phyloP scores from a whole-genome alignment of 2,888 invertebrate species.

The Tromatobia lineatoria region DNA sequence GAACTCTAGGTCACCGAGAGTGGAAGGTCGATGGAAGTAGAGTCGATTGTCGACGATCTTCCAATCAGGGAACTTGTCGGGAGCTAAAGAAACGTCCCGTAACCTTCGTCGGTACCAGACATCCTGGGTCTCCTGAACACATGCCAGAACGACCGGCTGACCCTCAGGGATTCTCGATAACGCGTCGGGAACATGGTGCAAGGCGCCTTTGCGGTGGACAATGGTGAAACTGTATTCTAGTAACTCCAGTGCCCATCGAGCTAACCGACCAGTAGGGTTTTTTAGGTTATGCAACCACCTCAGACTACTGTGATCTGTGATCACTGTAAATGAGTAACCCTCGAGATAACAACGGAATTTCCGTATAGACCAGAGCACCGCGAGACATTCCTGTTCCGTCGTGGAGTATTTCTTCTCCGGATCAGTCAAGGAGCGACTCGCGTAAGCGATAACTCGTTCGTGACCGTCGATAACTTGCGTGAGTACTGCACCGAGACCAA shows the following conservation, averaged over 20 bases:
- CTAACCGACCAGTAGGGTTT: slow-evolving; percentile 32
- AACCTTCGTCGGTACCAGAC: background rate
- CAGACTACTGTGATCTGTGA: slow-evolving; percentile 72
- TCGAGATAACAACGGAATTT: slow-evolving; percentile 55
- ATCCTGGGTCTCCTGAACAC: background rate
- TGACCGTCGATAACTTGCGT: slow-evolving; percentile 64
- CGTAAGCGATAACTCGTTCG: slow-evolving; percentile 65
- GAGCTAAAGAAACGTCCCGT: background rate
- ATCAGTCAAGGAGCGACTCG: slow-evolving; percentile 54
- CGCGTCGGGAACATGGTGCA: slow-evolving; percentile 34
- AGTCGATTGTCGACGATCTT: background rate
- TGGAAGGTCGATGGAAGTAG: slow-evolving; percentile 5
- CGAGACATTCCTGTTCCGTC: no score
- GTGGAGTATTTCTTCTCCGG: slow-evolving; percentile 63
- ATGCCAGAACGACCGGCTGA: background rate
- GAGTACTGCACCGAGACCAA: slow-evolving; percentile 65
- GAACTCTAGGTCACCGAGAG: background rate
- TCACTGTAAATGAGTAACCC: slow-evolving; percentile 63
- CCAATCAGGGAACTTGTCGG: slow-evolving; percentile 36
- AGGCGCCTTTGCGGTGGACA: slow-evolving; percentile 3
- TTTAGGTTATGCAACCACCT: slow-evolving; percentile 45
- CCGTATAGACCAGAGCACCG: slow-evolving; percentile 33
- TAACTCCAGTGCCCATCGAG: slow-evolving; percentile 26
- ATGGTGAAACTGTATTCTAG: background rate
- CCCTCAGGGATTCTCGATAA: slow-evolving; percentile 8